These are phyloP conservation scores for Eurytoma adleriae DNA, from an alignment of 2,888 invertebrate genomes.

Conservation along the genomic window DNA sequence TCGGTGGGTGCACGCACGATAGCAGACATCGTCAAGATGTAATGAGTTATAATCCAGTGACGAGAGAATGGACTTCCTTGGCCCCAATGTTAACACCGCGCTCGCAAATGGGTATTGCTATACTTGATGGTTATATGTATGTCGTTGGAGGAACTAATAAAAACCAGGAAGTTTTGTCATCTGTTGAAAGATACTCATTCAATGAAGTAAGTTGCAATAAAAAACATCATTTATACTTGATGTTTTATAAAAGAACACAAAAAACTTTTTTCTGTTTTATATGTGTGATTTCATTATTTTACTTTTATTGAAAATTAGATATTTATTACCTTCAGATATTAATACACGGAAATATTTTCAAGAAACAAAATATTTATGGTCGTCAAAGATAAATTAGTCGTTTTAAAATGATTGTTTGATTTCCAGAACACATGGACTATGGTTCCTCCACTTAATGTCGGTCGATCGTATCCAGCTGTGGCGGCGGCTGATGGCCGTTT, in stretches of 20 bases:
- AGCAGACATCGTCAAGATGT: slow-evolving; percentile 89
- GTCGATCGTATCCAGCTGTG: slow-evolving; percentile 90
- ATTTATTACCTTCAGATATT: not conserved
- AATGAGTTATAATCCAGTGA: slow-evolving; percentile 88
- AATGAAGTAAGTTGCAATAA: slow-evolving; percentile 80
- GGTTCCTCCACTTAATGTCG: slow-evolving; percentile 84
- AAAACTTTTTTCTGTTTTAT: slow-evolving; percentile 5
- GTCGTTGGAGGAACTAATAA: slow-evolving; percentile 93
- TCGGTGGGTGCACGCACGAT: slow-evolving; percentile 91
- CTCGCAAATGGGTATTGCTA: slow-evolving; percentile 93
- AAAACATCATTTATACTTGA: slow-evolving; percentile 8
- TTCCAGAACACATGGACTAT: slow-evolving; percentile 86
- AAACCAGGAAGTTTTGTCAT: slow-evolving; percentile 86
- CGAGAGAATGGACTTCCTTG: slow-evolving; percentile 87
- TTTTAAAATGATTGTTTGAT: slow-evolving; percentile 2
- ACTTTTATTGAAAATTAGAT: not conserved
- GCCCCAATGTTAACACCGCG: slow-evolving; percentile 88
- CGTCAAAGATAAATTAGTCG: not conserved
- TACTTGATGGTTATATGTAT: slow-evolving; percentile 89
- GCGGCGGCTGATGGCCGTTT: slow-evolving; percentile 89
- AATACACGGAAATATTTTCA: not conserved
- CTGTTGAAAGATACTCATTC: slow-evolving; percentile 90
- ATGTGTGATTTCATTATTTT: not conserved
- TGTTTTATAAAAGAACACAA: not conserved
- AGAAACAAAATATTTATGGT: too few relatives aligned